Base-by-base conservation (phyloP, 2,113 vertebrate genomes). In the Solea senegalensis region DNA sequence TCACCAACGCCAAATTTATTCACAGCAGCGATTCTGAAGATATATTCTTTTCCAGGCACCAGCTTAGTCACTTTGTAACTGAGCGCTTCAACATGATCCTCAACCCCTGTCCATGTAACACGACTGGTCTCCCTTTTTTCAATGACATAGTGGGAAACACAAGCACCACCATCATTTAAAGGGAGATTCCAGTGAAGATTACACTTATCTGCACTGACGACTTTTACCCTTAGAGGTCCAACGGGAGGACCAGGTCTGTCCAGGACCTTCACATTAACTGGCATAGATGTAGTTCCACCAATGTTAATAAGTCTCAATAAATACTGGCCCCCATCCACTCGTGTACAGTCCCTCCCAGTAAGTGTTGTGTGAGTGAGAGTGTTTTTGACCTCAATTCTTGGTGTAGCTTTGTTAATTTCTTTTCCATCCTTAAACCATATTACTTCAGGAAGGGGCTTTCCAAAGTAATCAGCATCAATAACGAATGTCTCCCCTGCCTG, bases 121-220 rank as follows among this genome's bases (percentile, higher is more conserved):
- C 98, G 94, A 62, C 96, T 98, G 27, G 97, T 98, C 74, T 99
- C 98, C 90, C 97, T 96, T 89, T 97, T 99, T 92, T 99, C 97
- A 90, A 98, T 94, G 62, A 97, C 93, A 76, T 96, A 99, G 88
- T 99, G 95, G 45, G 95, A 96, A 88, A 98, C 93, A 76, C 67
- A 92, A 78, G 97, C 95, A 77, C 98, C 96, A 0, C 98, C 98
- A 21, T 99, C 97, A 81, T 98, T 95, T 83, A 92, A 75, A 78
- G 98, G 96, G 26, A 95, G 96, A 69, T 92, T 93, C 98, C 98
- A 99, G 44, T 96, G 91, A 80, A 99, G 92, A 84, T 95, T 96
- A 69, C 97, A 98, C 89, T 98, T 99, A 86, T 99, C 97, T 88
- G 95, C 95, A 82, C 93, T 98, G 76, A 98, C 92, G 85, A 95